Conservation (phyloP, 1,140 invertebrate genomes). For the Phocides pigmalion region DNA sequence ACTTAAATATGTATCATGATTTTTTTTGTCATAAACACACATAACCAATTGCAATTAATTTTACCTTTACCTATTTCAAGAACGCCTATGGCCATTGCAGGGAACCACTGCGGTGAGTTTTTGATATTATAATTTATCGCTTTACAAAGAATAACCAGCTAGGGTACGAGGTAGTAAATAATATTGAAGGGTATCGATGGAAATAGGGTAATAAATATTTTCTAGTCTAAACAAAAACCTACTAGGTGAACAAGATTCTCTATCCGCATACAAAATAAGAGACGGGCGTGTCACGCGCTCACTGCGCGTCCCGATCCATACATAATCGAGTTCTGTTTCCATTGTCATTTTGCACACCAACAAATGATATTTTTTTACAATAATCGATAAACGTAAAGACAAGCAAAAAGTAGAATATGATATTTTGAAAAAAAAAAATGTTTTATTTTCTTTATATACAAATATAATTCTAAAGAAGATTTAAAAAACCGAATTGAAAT, state of each 20-base stretch:
- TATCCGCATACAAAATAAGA: slow-evolving; percentile 37
- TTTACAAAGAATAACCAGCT: background rate
- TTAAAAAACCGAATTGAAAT: no score
- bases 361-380: background rate
- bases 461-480: no score
- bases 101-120: no score
- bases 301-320: slow-evolving; percentile 32
- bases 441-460: no score
- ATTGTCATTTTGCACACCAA: slow-evolving; percentile 19
- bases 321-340: slow-evolving; percentile 35
- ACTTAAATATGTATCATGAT: no score
- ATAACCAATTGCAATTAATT: no score
- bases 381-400: background rate
- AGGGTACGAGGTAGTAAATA: background rate
- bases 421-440: no score
- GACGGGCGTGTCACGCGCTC: slow-evolving; percentile 33
- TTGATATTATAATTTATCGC: no score
- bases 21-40: no score
- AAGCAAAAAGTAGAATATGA: no score
- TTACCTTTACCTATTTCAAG: no score
- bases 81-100: no score
- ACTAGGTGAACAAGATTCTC: slow-evolving; percentile 34
- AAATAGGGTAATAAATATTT: slow-evolving; percentile 28
- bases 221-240: slow-evolving; percentile 32
- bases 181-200: slow-evolving; percentile 20